Evolutionary conservation across 2,888 invertebrate genomes (phyloP), one percentile per base, ranked within the genome.

Genomic region (Cryptus viduatorius): DNA sequence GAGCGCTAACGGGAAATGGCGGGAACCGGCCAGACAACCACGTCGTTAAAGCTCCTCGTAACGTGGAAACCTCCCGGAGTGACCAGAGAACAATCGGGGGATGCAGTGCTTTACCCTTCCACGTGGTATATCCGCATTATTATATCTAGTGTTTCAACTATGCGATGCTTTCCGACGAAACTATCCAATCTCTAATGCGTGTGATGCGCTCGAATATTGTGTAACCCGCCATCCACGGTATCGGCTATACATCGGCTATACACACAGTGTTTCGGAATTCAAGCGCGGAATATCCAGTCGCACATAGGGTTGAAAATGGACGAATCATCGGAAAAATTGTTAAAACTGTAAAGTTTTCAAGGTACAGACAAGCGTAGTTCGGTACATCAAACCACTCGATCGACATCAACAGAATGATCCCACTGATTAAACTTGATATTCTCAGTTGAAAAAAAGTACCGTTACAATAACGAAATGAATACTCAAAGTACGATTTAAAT

Each of bases 31-130:
- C 46, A 68, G 61, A 72, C 48, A 59, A 37, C 65, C 61, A 68
- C 76, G 64, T 79, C 79, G 76, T 82, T 85, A 77, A 75, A n/a
- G 72, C 65, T 75, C 37, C 81, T 82, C 85, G 72, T 79, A 82
- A 76, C 67, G 79, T 31, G 61, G 53, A 68, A 79, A 76, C 48
- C 48, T 53, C 29, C 61, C 16, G 68, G 50, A 46, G 46, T 42
- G 68, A 72, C 65, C 56, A 31, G 19, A 31, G 46, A 53, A 16
- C 59, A 77, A 72, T 79, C 76, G 76, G 10, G 79, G 5, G 61
- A 50, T 77, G 53, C 61, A 82, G 76, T 82, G 67, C 73, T 82
- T 76, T 48, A 67, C 59, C 42, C 48, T 42, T 8, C 3, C 19
- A 19, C 37, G 61, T 48, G 37, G 72, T 82, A 85, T 64, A 82